A percentile compares a stretch with the other conserved stretches of the same genome.
Conservation (phyloP, 2,113 vertebrate genomes). For the Seriola dumerili region DNA sequence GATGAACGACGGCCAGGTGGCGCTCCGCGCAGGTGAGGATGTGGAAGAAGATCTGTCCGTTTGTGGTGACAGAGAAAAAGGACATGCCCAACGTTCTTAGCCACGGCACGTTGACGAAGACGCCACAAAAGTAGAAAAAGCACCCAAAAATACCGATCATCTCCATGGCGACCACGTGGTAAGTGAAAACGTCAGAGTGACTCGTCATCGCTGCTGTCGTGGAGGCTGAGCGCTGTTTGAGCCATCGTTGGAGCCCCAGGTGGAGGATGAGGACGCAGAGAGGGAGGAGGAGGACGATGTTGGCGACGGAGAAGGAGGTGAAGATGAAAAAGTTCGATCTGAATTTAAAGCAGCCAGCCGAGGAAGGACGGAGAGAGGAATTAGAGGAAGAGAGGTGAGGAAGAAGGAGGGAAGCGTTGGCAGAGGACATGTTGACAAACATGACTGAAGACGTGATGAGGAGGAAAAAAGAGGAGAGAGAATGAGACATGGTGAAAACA, state of each 20-base stretch:
- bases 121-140: accelerated
- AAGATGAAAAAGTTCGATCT: not conserved
- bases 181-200: constrained; percentile 30
- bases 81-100: no score
- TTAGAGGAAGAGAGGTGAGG: no score
- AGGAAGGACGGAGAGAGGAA: not conserved
- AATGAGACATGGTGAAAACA: no score
- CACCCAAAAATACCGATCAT: not conserved
- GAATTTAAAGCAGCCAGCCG: not conserved
- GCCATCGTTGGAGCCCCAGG: constrained; percentile 9
- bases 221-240: not conserved
- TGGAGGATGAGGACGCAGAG: constrained; percentile 11
- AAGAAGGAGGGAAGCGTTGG: not conserved
- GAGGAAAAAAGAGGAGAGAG: no score
- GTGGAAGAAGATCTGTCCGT: not conserved
- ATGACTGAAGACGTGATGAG: no score
- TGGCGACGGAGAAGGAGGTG: not conserved
- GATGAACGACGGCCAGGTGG: constrained; percentile 16
- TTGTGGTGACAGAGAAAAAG: no score
- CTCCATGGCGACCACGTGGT: constrained; percentile 18
- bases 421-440: no score
- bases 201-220: not conserved
- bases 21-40: constrained; percentile 15
- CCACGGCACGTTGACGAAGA: no score
- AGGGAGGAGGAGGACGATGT: constrained; percentile 26